These are phyloP conservation scores for Burhinus bistriatus DNA, from an alignment of 2,113 vertebrate species.

Conservation along the genomic window DNA sequence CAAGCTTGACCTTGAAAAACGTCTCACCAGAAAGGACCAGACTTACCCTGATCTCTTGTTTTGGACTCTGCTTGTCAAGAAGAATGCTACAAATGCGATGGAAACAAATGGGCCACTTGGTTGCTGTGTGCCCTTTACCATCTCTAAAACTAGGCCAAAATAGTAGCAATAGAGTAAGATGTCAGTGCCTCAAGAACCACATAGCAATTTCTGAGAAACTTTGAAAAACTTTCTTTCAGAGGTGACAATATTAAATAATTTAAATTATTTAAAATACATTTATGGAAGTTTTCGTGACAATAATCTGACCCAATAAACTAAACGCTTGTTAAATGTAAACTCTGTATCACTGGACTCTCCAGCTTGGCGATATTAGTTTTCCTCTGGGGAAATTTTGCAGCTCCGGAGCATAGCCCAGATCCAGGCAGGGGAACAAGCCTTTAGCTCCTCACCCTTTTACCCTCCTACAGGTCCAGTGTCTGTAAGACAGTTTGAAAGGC, in stretches of 20 bases:
- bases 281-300: not conserved
- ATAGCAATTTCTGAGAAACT: not conserved
- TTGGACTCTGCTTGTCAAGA: not conserved
- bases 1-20: not conserved
- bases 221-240: not conserved
- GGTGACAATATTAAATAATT: not conserved
- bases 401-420: not conserved
- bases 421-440: not conserved
- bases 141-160: not conserved
- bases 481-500: rapidly evolving
- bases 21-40: not conserved
- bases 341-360: not conserved
- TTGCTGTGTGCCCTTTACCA: not conserved
- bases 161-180: not conserved
- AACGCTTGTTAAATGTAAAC: not conserved
- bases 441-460: not conserved
- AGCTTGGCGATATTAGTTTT: not conserved
- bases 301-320: not conserved
- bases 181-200: not conserved
- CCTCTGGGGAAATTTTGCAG: not conserved
- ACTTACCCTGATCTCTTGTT: not conserved
- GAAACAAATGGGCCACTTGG: not conserved
- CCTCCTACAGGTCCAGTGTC: rapidly evolving
- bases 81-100: not conserved
- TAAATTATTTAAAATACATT: not conserved